These are phyloP conservation scores for Melanophora roralis DNA, from an alignment of 2,888 invertebrate species.

Conservation along the genomic window DNA sequence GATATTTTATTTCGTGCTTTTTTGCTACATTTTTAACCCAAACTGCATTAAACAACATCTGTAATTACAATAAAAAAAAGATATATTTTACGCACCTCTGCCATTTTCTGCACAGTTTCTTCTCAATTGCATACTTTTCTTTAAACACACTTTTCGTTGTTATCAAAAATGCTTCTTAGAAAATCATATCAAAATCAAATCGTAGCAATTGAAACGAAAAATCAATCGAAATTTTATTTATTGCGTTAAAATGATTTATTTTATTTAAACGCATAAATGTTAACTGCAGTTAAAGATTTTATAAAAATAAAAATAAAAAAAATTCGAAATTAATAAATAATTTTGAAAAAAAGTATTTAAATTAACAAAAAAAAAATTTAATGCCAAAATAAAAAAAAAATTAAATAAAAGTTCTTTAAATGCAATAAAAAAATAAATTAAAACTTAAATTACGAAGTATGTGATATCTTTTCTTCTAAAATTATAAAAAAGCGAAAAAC, in stretches of 20 bases:
- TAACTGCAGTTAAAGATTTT: conserved; percentile 25
- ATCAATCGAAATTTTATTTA: conserved; percentile 25
- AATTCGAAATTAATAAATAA: too few relatives aligned
- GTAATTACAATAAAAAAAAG: background rate
- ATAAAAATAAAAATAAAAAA: conserved; percentile 7
- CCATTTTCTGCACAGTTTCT: background rate
- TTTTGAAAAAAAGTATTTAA: conserved; percentile 24
- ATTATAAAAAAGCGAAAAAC: background rate
- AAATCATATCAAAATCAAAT: conserved; percentile 13
- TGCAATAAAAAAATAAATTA: conserved; percentile 16
- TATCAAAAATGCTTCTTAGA: background rate
- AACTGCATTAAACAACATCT: background rate
- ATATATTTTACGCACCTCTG: background rate
- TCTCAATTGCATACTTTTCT: background rate
- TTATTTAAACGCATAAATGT: conserved; percentile 32
- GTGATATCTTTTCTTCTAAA: conserved; percentile 22
- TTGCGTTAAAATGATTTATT: conserved; percentile 17
- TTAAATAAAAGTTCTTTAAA: background rate
- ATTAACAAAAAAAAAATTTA: conserved; percentile 8
- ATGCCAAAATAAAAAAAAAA: background rate
- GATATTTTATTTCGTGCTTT: too few relatives aligned
- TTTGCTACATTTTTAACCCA: background rate
- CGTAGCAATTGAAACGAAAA: conserved; percentile 37
- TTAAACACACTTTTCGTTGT: background rate
- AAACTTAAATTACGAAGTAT: conserved; percentile 29